Base-by-base conservation (phyloP, 2,888 invertebrate species). In the Brenthis ino region DNA sequence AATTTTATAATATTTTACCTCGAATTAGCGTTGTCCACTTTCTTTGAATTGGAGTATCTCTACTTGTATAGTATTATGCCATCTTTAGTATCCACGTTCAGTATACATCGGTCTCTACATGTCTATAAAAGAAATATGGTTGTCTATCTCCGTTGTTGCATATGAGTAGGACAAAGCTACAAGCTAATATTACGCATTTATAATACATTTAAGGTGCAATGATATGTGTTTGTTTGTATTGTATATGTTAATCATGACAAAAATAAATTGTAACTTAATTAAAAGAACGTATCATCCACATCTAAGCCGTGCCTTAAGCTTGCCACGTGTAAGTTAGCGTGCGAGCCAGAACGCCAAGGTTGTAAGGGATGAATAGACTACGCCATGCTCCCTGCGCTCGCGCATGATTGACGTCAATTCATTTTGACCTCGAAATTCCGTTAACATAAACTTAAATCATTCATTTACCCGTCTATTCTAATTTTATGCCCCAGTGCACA, bases 261-360 rank as follows among this genome's bases (percentile, higher is more conserved):
- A 28, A 28, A 28, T 28, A n/a, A 24, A 50, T 28, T 50, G 12
- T 60, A 60, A 50, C 43, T 58, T 60, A 28, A 37, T 54, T 51
- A 60, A 33, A 13, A 53, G 51, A 58, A 37, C 28, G 13, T 55
- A 57, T 53, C 43, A 51, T 24, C 55, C 13, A 56, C 54, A 48
- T 12, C 16, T 50, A 60, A 58, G 75, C 65, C 54, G 70, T 63
- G 70, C 81, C 79, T 82, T 85, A 80, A 82, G 54, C 58, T 53
- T 74, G 77, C 76, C 84, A 83, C 84, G 84, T 84, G 84, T 83
- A 80, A 79, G 76, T 76, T 72, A 76, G 74, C 78, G 80, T 79
- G 77, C 75, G 79, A 81, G 81, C 79, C 81, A 77, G 77, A 78
- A 78, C 73, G 72, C 70, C 82, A 80, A 84, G 82, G 82, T 79